Percentiles rank a stretch among this genome's conserved stretches.
phyloP scores from a whole-genome alignment of 2,797 vertebrate species.

The Pseudochirops cupreus region DNA sequence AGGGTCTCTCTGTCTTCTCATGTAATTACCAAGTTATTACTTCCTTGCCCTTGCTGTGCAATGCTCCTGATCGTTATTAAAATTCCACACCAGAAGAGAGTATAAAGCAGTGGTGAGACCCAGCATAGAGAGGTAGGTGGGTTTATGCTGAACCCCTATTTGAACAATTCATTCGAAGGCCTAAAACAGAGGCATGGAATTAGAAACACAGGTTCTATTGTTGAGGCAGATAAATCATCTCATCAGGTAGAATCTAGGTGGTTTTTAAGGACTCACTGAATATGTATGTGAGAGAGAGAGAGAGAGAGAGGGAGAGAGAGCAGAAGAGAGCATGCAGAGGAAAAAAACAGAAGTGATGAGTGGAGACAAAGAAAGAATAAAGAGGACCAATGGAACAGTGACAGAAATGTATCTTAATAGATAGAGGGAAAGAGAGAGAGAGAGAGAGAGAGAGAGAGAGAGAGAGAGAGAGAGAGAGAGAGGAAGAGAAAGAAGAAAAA shows the following conservation, averaged over 20 bases:
- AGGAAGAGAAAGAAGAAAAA: not conserved
- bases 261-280: conserved; percentile 65
- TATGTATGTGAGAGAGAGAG: conserved; percentile 45
- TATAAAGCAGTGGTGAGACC: not conserved
- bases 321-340: not conserved
- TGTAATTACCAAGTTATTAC: rapidly evolving
- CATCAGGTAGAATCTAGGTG: conserved; percentile 42
- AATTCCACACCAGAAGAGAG: not conserved
- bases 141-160: not conserved
- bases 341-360: not conserved
- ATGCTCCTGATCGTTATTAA: not conserved
- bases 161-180: not conserved
- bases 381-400: not conserved
- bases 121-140: not conserved
- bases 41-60: not conserved
- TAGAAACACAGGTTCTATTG: conserved; percentile 10
- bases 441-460: not conserved
- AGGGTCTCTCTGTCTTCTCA: rapidly evolving
- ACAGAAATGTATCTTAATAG: not conserved
- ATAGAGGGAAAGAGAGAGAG: not conserved
- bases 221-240: conserved; percentile 22
- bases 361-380: not conserved
- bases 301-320: not conserved
- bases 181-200: not conserved
- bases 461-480: not conserved